These are phyloP conservation scores for Polymixis lichenea DNA, from an alignment of 2,888 invertebrate species.

Conservation along the genomic window DNA sequence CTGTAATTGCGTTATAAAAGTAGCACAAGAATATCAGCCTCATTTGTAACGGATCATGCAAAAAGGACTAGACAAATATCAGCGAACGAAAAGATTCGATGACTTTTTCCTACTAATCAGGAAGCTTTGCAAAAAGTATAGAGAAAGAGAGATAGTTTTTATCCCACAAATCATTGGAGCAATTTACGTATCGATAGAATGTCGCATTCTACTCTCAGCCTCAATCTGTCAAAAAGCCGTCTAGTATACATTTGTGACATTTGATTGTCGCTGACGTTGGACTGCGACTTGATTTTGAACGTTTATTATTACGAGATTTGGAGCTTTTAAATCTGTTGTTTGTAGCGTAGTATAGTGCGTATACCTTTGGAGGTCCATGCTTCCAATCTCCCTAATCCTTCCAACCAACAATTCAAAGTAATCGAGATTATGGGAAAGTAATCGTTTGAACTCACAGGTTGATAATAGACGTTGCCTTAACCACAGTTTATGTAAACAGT, in stretches of 20 bases:
- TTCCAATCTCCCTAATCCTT: neutral
- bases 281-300: no score
- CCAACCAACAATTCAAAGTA: no score
- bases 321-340: no score
- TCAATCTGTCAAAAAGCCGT: no score
- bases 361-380: neutral
- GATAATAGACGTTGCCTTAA: neutral
- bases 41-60: neutral
- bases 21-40: neutral
- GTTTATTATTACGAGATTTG: no score
- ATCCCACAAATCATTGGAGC: neutral
- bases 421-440: no score
- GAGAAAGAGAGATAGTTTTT: neutral
- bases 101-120: neutral
- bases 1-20: neutral
- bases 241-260: no score
- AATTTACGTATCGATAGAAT: no score
- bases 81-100: neutral
- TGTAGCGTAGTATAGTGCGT: neutral
- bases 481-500: slow-evolving; percentile 24
- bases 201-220: no score
- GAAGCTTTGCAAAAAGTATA: neutral
- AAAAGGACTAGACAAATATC: neutral
- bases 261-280: no score
- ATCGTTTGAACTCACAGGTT: neutral